These are phyloP conservation scores for Metalampra italica DNA, from an alignment of 2,888 invertebrate genomes.

Conservation along the genomic window DNA sequence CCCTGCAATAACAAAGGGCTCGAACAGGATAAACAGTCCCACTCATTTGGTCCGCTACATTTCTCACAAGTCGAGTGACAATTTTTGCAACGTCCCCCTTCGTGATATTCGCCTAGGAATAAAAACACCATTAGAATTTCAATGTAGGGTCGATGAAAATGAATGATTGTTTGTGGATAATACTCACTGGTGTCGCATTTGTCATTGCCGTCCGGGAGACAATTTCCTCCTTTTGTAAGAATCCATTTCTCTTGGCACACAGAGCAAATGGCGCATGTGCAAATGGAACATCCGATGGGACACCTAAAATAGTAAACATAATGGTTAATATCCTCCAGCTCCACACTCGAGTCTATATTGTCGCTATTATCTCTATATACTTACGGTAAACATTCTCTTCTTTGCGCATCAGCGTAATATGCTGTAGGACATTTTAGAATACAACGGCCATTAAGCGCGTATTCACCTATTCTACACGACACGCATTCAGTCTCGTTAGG, in stretches of 20 bases:
- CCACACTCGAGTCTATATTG: neutral
- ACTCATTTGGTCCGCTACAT: constrained; percentile 88
- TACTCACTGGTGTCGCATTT: constrained; percentile 86
- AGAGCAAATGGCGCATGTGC: constrained; percentile 84
- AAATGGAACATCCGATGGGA: constrained; percentile 87
- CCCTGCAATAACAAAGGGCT: constrained; percentile 86
- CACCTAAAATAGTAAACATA: constrained; percentile 70
- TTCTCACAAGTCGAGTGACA: constrained; percentile 92
- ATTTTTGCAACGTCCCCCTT: constrained; percentile 85
- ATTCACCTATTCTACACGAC: constrained; percentile 85
- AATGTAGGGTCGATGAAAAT: constrained; percentile 19
- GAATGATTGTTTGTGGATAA: constrained; percentile 28
- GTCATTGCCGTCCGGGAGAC: constrained; percentile 85
- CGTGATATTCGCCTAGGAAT: constrained; percentile 84
- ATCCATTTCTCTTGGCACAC: constrained; percentile 87
- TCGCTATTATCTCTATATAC: constrained; percentile 41
- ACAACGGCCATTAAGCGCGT: constrained; percentile 85
- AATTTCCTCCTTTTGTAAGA: constrained; percentile 85
- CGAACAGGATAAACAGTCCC: constrained; percentile 87
- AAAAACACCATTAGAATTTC: constrained; percentile 25
- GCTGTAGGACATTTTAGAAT: constrained; percentile 84
- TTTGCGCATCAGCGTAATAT: constrained; percentile 86
- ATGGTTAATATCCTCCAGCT: constrained; percentile 6
- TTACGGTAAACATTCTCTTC: constrained; percentile 85
- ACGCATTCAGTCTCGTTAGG: constrained; percentile 88